Evolutionary conservation across 2,888 invertebrate genomes (phyloP).

Genomic region (Aethes cnicana): DNA sequence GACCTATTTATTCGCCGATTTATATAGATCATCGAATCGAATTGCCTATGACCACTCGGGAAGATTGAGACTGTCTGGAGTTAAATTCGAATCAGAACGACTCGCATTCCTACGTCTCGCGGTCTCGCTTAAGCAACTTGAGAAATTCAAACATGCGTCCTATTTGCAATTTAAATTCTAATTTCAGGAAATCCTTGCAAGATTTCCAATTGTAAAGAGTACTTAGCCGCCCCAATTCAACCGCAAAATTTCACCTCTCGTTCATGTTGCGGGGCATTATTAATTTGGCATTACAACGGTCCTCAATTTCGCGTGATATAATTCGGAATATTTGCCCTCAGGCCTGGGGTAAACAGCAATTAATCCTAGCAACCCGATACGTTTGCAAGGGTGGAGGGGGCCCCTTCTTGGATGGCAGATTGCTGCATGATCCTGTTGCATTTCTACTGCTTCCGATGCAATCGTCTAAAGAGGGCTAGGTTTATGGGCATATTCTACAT

Average conservation of each 20-base stretch:
- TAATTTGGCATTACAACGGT: conserved; percentile 70
- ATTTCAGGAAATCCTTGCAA: conserved; percentile 11
- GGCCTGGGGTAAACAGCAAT: conserved; percentile 75
- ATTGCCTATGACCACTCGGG: conserved; percentile 17
- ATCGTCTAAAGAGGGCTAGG: conserved; percentile 56
- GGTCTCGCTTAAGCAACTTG: not conserved
- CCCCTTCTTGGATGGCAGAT: conserved; percentile 59
- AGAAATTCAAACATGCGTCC: conserved; percentile 2
- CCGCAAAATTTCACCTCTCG: conserved; percentile 47
- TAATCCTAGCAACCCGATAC: conserved; percentile 79
- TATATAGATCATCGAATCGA: conserved; percentile 25
- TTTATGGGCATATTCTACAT: conserved; percentile 47
- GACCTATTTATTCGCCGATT: conserved; percentile 26
- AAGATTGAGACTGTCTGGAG: conserved; percentile 8
- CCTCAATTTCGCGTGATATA: conserved; percentile 72
- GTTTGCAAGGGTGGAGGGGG: conserved; percentile 48
- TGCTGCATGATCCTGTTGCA: conserved; percentile 74
- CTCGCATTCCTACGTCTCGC: not conserved
- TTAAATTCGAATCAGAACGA: conserved; percentile 4
- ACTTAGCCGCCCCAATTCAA: conserved; percentile 33
- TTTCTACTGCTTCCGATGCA: conserved; percentile 75
- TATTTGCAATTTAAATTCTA: conserved; percentile 26
- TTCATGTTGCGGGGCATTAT: conserved; percentile 52
- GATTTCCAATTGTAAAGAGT: conserved; percentile 14
- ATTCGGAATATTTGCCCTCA: conserved; percentile 63